phyloP scores from a whole-genome alignment of 2,888 invertebrate species.

The Amphipoea lucens region DNA sequence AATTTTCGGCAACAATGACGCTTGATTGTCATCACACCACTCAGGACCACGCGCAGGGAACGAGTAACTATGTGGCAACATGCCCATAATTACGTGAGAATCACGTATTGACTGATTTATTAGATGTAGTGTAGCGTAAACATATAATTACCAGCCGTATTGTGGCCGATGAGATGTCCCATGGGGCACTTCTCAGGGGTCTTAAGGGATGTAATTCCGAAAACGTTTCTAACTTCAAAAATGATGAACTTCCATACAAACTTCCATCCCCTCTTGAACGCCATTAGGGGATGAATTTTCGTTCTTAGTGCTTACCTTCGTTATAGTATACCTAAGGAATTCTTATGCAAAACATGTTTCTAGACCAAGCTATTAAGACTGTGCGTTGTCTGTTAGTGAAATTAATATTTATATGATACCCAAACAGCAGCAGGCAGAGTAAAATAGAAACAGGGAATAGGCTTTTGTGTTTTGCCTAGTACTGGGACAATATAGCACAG shows the following conservation, averaged over 20 bases:
- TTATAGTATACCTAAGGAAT: neutral
- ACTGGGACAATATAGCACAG: neutral
- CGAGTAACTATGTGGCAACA: slow-evolving; percentile 20
- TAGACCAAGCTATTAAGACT: neutral
- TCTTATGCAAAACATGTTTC: neutral
- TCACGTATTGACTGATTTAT: slow-evolving; percentile 18
- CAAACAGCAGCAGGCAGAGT: too few relatives aligned
- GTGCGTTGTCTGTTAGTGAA: too few relatives aligned
- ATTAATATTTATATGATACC: too few relatives aligned
- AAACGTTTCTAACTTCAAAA: neutral
- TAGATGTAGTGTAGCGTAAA: neutral
- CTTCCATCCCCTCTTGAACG: neutral
- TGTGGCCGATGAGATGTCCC: neutral
- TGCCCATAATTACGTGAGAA: neutral
- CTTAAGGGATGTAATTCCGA: neutral
- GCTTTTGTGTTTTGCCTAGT: too few relatives aligned
- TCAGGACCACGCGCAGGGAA: neutral
- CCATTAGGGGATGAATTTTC: neutral
- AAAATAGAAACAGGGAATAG: neutral
- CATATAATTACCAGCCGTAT: neutral
- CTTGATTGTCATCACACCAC: slow-evolving; percentile 66
- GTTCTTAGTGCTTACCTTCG: neutral
- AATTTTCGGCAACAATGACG: slow-evolving; percentile 69
- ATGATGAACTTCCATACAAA: neutral
- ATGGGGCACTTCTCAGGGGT: too few relatives aligned